Evolutionary conservation across 2,797 vertebrate species (phyloP).

Genomic region (Melanotaenia parkinsoni): DNA sequence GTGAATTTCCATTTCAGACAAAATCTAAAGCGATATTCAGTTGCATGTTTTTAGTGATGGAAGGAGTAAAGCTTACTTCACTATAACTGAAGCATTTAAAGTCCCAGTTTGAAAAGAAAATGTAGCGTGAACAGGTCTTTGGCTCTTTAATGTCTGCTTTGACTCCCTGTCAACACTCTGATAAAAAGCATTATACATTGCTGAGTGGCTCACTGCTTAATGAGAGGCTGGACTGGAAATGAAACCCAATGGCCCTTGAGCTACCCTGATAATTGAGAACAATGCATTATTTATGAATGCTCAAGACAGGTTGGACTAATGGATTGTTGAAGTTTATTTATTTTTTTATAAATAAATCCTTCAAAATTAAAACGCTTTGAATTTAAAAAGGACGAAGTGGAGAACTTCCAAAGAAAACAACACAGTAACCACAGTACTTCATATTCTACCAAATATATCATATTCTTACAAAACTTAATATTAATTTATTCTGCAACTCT

Average conservation of each 20-base stretch:
- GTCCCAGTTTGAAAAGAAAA: not conserved
- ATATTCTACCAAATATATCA: no score
- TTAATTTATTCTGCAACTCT: no score
- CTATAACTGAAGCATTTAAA: not conserved
- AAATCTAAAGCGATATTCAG: not conserved
- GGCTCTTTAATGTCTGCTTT: not conserved
- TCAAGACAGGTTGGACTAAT: not conserved
- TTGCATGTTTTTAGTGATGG: not conserved
- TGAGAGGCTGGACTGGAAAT: not conserved
- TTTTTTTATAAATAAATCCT: no score
- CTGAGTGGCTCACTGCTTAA: not conserved
- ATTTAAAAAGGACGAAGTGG: no score
- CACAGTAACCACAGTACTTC: no score
- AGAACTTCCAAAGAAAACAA: no score
- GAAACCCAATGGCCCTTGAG: not conserved
- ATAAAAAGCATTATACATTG: not conserved
- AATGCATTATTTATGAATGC: not conserved
- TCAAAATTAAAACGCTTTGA: no score
- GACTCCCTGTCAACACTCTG: not conserved
- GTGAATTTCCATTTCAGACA: no score
- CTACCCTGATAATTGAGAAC: not conserved
- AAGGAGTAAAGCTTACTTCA: not conserved
- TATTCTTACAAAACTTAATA: no score
- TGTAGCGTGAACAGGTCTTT: not conserved
- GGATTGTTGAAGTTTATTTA: no score